Evolutionary conservation across 2,113 vertebrate genomes (phyloP).

Genomic region (Gymnarchus niloticus): DNA sequence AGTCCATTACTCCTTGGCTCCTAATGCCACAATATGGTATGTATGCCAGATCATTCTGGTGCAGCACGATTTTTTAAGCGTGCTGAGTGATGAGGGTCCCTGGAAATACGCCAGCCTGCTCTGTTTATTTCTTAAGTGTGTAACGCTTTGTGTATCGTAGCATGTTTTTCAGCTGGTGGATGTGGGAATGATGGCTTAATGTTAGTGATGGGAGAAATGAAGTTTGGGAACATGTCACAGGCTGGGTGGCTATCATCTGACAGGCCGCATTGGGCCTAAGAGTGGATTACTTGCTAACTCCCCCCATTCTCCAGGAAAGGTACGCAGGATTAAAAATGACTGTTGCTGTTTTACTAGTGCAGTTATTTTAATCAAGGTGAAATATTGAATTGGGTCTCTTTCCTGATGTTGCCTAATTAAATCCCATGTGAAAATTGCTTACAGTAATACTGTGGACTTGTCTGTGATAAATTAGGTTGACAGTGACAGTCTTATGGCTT

Average conservation of each 20-base stretch:
- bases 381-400: background rate
- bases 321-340: no score
- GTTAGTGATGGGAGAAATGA: background rate
- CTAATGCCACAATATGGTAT: background rate
- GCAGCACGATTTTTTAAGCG: background rate
- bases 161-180: background rate
- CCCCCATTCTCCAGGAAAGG: no score
- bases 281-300: background rate
- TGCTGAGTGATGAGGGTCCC: background rate
- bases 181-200: background rate
- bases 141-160: background rate
- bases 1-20: background rate
- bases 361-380: background rate
- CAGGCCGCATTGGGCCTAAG: background rate
- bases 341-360: constrained; percentile 1
- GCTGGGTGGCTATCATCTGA: background rate
- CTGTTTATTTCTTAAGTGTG: background rate
- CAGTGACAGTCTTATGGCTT: background rate
- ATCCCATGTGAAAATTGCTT: background rate
- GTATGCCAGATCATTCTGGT: background rate
- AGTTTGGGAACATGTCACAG: background rate
- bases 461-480: background rate
- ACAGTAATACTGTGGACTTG: background rate
- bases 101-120: background rate
- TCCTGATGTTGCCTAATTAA: background rate